Percentiles rank a stretch among this genome's conserved stretches.
These are phyloP conservation scores for Ametastegia equiseti DNA, from an alignment of 2,888 invertebrate species.

Conservation along the genomic window DNA sequence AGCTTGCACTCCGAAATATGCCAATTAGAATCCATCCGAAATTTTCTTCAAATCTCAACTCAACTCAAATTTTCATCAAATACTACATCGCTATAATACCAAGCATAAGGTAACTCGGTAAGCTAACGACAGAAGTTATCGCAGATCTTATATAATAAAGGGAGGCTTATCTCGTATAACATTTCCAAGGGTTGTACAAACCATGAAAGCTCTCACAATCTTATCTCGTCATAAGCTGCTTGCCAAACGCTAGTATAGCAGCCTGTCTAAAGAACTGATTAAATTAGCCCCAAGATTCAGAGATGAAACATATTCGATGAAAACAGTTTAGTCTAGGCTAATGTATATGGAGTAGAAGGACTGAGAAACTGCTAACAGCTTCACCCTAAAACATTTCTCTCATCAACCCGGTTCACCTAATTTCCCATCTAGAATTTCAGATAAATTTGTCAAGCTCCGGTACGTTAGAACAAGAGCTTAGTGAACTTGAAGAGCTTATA, in stretches of 20 bases:
- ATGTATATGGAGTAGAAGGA: neutral
- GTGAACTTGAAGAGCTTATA: neutral
- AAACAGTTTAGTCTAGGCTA: neutral
- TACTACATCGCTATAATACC: too few species aligned
- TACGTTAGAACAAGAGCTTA: neutral
- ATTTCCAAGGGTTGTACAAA: neutral
- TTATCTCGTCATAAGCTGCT: neutral
- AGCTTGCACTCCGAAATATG: neutral
- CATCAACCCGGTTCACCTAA: too few species aligned
- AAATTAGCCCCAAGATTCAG: neutral
- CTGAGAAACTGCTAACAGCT: neutral
- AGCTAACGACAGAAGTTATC: neutral
- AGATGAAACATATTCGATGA: neutral
- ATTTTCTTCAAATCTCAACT: neutral
- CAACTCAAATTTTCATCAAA: neutral
- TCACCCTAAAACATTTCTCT: neutral
- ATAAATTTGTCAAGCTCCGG: neutral
- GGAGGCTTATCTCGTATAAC: neutral
- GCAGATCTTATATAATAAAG: conserved; percentile 2
- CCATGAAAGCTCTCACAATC: neutral
- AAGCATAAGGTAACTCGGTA: neutral
- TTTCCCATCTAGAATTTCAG: neutral
- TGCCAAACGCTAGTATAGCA: neutral
- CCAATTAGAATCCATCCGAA: neutral
- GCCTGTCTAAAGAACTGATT: neutral